Evolutionary conservation across 1,140 invertebrate species (phyloP).

Genomic region (Heliconius melpomene): DNA sequence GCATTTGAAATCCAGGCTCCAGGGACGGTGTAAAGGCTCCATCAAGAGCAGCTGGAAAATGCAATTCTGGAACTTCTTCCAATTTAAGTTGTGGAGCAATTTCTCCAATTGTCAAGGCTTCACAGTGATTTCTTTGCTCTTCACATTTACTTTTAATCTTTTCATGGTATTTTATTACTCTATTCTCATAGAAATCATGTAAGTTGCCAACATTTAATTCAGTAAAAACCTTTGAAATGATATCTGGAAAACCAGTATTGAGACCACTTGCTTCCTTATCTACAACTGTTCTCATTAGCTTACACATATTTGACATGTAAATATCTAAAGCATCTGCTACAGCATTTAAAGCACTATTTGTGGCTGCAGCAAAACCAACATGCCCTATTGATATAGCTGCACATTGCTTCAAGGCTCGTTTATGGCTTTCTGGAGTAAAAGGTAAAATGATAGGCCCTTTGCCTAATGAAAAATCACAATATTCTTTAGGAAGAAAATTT

Average conservation of each 20-base stretch:
- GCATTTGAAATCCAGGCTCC: constrained; percentile 79
- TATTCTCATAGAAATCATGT: constrained; percentile 72
- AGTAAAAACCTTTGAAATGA: constrained; percentile 74
- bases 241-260: constrained; percentile 73
- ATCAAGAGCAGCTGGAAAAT: constrained; percentile 77
- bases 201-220: constrained; percentile 76
- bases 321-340: constrained; percentile 72
- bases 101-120: constrained; percentile 63
- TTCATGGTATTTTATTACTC: constrained; percentile 68
- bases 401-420: constrained; percentile 69
- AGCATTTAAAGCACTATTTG: constrained; percentile 69
- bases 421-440: constrained; percentile 73
- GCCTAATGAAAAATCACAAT: constrained; percentile 74
- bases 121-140: constrained; percentile 60
- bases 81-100: constrained; percentile 71
- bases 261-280: constrained; percentile 73
- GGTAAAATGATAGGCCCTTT: constrained; percentile 68
- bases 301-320: constrained; percentile 75
- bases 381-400: constrained; percentile 76
- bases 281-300: constrained; percentile 68
- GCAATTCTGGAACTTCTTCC: constrained; percentile 78
- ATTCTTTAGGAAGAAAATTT: constrained; percentile 70
- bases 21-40: constrained; percentile 75
- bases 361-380: constrained; percentile 62
- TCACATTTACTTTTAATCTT: constrained; percentile 66